Conservation (phyloP, 2,888 invertebrate genomes). For the Exephanes ischioxanthus region DNA sequence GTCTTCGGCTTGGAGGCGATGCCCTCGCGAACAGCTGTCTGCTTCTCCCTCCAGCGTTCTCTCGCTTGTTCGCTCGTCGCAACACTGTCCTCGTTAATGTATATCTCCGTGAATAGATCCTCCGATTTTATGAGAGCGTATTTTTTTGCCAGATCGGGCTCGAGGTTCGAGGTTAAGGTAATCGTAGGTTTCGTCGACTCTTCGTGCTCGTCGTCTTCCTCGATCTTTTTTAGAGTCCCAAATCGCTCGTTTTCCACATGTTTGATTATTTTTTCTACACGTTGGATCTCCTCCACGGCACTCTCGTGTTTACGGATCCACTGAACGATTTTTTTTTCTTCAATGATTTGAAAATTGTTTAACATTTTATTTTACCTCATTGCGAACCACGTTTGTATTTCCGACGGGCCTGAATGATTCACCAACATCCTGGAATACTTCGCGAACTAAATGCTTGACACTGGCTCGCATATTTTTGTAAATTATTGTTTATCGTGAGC, state of each 20-base stretch:
- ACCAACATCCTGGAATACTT: too few relatives aligned
- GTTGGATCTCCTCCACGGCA: conserved; percentile 70
- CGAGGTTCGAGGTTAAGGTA: conserved; percentile 72
- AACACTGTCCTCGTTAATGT: conserved; percentile 36
- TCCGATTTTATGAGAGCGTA: conserved; percentile 78
- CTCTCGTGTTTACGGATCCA: conserved; percentile 65
- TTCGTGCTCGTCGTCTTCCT: conserved; percentile 67
- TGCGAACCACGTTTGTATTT: too few relatives aligned
- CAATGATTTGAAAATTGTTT: too few relatives aligned
- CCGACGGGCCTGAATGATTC: too few relatives aligned
- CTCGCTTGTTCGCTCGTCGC: conserved; percentile 72
- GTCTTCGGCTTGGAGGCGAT: background rate
- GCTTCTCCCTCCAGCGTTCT: conserved; percentile 65
- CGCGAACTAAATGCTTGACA: conserved; percentile 63
- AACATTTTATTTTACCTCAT: conserved; percentile 3
- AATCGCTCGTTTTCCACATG: conserved; percentile 72
- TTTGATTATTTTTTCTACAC: conserved; percentile 77
- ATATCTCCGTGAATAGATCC: conserved; percentile 76
- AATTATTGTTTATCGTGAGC: background rate
- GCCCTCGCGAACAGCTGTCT: conserved; percentile 18
- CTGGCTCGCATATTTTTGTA: conserved; percentile 72
- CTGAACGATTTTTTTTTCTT: conserved; percentile 52
- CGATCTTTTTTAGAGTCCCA: conserved; percentile 72
- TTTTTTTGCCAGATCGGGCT: conserved; percentile 66
- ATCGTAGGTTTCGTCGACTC: conserved; percentile 75